phyloP scores from a whole-genome alignment of 37 sponge, comb jelly and placozoan species.

The Theonella swinhoei region DNA sequence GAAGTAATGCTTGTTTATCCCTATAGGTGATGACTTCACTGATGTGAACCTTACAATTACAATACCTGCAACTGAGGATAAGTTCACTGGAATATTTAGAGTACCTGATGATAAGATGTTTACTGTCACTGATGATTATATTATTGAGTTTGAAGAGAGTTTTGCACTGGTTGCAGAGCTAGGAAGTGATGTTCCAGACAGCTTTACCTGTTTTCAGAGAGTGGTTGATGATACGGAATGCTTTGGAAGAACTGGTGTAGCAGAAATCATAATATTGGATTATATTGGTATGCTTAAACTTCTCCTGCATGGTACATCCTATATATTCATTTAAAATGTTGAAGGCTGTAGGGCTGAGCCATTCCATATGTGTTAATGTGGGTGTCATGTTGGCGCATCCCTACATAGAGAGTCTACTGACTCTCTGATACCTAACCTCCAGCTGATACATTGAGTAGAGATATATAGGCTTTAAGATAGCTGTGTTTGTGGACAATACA shows the following conservation, averaged over 20 bases:
- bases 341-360: not conserved
- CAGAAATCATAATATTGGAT: not conserved
- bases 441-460: too few relatives aligned
- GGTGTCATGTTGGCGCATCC: too few relatives aligned
- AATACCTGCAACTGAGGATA: not conserved
- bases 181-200: not conserved
- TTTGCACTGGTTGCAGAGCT: not conserved
- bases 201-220: not conserved
- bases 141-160: not conserved
- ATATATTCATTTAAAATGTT: too few relatives aligned
- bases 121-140: not conserved
- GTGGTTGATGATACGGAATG: not conserved
- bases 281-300: not conserved
- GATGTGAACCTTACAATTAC: not conserved
- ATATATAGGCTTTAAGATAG: too few relatives aligned
- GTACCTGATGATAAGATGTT: too few relatives aligned
- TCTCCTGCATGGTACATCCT: too few relatives aligned
- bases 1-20: too few relatives aligned
- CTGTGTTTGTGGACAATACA: too few relatives aligned
- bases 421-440: too few relatives aligned
- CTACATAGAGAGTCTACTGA: too few relatives aligned
- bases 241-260: not conserved
- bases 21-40: not conserved
- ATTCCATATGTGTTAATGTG: too few relatives aligned
- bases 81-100: not conserved